Evolutionary conservation across 1,140 invertebrate species (phyloP), one percentile per base, ranked within the genome.

Genomic region (Stratiolaelaps scimitus): DNA sequence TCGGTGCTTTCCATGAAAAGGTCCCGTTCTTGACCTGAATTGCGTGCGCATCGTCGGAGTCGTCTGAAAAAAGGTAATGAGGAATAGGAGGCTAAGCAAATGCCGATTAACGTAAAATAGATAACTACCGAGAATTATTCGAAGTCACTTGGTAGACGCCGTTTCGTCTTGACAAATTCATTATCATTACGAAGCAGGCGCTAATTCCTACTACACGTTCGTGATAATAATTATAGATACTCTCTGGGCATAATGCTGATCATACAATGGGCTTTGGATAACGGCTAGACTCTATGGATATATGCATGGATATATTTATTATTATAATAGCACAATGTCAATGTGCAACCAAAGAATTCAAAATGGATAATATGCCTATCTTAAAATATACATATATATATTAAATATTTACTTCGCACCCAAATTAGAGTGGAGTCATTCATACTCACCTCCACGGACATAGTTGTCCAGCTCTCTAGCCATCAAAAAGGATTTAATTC

Each of bases 381-480:
- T n/a, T n/a, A n/a, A n/a, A n/a, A n/a, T n/a, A 45, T 45, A 13
- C 44, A 13, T n/a, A 45, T 45, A n/a, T 13, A 13, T n/a, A 13
- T 45, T 45, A 45, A n/a, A 45, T 45, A n/a, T n/a, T 45, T n/a
- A 13, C 13, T 45, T 45, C 44, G n/a, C n/a, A 13, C 65, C 34
- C 13, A 71, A 45, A 56, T 43, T 64, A 19, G 64, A 28, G 28
- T 53, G n/a, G 15, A 45, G 20, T 13, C 34, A 74, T 67, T 79
- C 81, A 69, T 78, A 79, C 40, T 73, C 67, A 68, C 75, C 74
- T 23, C 74, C 71, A 19, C 56, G 66, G 10, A 76, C 72, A 46
- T 73, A 71, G 2, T 68, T 67, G 65, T 73, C 70, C 23, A 77
- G 70, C 68, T 77, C 76, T 30, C 74, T 72, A 40, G 66, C 43